Evolutionary conservation across 2,888 invertebrate species (phyloP).

Genomic region (Nezara viridula): DNA sequence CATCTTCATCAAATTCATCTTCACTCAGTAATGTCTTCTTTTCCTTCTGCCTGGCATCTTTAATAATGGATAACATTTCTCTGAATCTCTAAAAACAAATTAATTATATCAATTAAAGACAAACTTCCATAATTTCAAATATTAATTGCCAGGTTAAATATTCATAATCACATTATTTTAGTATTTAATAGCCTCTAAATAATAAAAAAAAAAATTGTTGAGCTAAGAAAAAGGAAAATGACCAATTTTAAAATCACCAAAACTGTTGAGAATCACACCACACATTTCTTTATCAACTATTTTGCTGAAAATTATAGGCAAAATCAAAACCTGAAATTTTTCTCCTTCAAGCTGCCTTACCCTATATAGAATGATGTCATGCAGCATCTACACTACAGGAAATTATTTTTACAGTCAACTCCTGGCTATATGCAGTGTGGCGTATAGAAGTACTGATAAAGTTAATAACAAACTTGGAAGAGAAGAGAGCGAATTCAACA

Average conservation of each 20-base stretch:
- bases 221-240: too few relatives aligned
- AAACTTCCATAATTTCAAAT: too few relatives aligned
- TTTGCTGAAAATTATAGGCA: background rate
- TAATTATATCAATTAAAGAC: too few relatives aligned
- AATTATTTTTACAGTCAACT: background rate
- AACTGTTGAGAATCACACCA: background rate
- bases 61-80: constrained; percentile 60
- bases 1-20: constrained; percentile 62
- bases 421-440: too few relatives aligned
- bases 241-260: background rate
- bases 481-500: too few relatives aligned
- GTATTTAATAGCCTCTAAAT: background rate
- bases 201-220: background rate
- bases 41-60: constrained; percentile 57
- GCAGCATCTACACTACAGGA: background rate
- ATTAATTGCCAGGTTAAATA: background rate
- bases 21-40: constrained; percentile 56
- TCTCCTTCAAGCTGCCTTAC: too few relatives aligned
- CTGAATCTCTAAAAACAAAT: constrained; percentile 60
- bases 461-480: too few relatives aligned
- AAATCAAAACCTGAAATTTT: background rate
- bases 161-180: background rate
- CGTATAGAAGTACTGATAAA: too few relatives aligned
- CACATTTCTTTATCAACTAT: background rate
- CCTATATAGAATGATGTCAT: background rate